Conservation (phyloP, 2,797 vertebrate species). For the Varecia variegata region DNA sequence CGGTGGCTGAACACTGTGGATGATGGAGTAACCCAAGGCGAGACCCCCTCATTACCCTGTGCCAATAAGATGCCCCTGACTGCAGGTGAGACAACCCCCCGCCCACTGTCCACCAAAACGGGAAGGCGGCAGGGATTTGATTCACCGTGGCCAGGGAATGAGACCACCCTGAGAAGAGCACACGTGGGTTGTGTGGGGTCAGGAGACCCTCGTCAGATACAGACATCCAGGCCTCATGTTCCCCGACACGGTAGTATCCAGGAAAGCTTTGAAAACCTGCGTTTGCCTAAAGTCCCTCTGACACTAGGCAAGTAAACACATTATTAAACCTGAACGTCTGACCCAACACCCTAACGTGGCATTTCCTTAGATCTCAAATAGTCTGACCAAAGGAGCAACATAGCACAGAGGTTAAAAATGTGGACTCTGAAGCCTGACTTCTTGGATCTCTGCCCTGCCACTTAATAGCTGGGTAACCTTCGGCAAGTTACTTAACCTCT, state of each 20-base stretch:
- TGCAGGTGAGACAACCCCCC: not conserved
- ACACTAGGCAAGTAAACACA: not conserved
- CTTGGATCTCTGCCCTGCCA: not conserved
- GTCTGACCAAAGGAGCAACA: not conserved
- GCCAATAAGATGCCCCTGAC: not conserved
- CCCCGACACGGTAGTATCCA: not conserved
- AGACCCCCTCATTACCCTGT: not conserved
- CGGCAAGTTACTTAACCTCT: not conserved
- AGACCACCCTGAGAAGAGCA: constrained; percentile 55
- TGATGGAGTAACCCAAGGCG: not conserved
- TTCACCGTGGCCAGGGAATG: not conserved
- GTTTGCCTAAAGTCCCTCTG: not conserved
- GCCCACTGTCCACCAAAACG: not conserved
- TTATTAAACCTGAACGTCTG: not conserved
- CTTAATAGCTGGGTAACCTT: not conserved
- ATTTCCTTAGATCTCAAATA: not conserved
- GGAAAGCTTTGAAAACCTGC: constrained; percentile 51
- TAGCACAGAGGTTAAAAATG: not conserved
- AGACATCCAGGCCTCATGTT: not conserved
- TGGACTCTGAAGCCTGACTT: not conserved
- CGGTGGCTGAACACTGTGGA: not conserved
- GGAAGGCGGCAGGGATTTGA: not conserved
- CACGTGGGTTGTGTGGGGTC: not conserved
- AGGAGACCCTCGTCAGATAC: not conserved
- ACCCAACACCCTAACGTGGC: not conserved